Conservation (phyloP, 1,140 invertebrate genomes). For the Steinernema feltiae region DNA sequence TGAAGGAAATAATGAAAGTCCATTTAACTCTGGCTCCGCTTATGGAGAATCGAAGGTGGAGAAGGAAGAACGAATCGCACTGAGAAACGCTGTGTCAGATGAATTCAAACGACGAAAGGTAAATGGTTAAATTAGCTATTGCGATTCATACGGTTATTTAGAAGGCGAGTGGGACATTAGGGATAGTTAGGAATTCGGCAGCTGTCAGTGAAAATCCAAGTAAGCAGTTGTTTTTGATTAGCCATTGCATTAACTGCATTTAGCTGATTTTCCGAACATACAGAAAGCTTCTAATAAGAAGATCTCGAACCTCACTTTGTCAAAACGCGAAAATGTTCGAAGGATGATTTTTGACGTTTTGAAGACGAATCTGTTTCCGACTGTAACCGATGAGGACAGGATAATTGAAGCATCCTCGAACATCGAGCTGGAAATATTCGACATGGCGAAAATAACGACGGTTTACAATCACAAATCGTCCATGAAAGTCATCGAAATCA, state of each 20-base stretch:
- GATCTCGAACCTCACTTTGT: not conserved
- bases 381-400: not conserved
- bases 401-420: not conserved
- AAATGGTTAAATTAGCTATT: not conserved
- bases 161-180: not conserved
- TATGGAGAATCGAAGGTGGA: not conserved
- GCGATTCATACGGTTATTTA: not conserved
- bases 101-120: not conserved
- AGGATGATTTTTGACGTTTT: not conserved
- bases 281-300: not conserved
- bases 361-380: not conserved
- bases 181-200: not conserved
- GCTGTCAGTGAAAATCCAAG: not conserved
- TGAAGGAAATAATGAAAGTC: not conserved
- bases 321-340: not conserved
- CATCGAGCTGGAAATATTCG: not conserved
- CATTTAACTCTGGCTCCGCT: not conserved
- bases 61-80: not conserved
- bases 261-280: not conserved
- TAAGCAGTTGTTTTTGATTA: not conserved
- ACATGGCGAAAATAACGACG: not conserved
- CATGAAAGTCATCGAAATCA: not conserved
- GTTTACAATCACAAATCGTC: conserved; percentile 9
- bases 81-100: not conserved
- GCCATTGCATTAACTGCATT: not conserved